Evolutionary conservation across 2,113 vertebrate species (phyloP).

Genomic region (Oncorhynchus gorbuscha): DNA sequence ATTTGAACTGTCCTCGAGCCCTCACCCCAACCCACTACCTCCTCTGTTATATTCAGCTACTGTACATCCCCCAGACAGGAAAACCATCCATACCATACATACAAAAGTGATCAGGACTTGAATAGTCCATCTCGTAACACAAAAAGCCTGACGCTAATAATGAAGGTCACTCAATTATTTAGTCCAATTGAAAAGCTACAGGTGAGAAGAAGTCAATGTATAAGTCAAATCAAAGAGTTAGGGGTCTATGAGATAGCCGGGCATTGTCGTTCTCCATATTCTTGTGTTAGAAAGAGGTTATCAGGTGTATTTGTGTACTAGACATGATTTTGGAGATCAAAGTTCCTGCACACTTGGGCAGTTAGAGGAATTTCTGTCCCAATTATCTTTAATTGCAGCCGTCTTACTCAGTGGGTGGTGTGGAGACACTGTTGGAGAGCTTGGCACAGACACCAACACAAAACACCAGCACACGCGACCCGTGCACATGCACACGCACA

Average conservation of each 20-base stretch:
- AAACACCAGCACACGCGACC: background rate
- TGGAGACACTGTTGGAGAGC: background rate
- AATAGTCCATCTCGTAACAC: background rate
- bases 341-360: background rate
- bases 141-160: background rate
- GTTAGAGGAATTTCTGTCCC: slow-evolving; percentile 20
- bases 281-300: background rate
- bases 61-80: background rate
- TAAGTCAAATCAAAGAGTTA: background rate
- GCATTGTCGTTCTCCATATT: background rate
- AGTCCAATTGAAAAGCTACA: background rate
- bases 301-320: background rate
- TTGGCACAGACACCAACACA: background rate
- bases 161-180: background rate
- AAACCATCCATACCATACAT: background rate
- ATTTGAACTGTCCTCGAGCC: background rate
- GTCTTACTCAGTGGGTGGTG: background rate
- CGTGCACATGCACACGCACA: background rate
- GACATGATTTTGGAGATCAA: background rate
- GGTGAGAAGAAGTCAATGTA: background rate
- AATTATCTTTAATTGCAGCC: slow-evolving; percentile 11
- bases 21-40: background rate
- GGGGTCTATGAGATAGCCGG: background rate
- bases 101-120: background rate
- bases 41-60: background rate